Evolutionary conservation across 2,888 invertebrate genomes (phyloP), one percentile per base, ranked within the genome.

Genomic region (Sceliomorpha sp.): DNA sequence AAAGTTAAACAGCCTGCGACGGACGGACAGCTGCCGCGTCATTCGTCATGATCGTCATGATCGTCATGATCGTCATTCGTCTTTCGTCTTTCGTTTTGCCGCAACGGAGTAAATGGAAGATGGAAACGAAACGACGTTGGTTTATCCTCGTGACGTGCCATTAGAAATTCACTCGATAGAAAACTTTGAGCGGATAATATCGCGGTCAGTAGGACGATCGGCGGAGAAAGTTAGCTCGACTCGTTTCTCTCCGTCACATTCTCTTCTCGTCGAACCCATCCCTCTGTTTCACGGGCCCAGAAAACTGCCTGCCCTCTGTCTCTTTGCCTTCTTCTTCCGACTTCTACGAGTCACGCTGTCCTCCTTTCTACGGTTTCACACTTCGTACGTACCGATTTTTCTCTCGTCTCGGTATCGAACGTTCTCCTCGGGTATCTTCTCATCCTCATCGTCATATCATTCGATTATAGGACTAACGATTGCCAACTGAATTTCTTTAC

Each of bases 181-280:
- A 80, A 82, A 82, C 78, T 83, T 79, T 64, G 73, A 76, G 74
- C 78, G 73, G 76, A 81, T 83, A 77, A 84, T 82, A 86, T 85
- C 77, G 83, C 82, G 86, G 86, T 85, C 80, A 87, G 84, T 86
- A 62, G 85, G 80, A 79, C 85, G 78, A 83, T 84, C 83, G 83
- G 76, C 81, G 80, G 85, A 85, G 86, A 87, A 86, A 86, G 86
- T 86, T 84, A 79, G 39, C 56, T 60, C 59, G 32, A 66, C 62
- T 53, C 60, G 60, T 59, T 66, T 63, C 58, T 66, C 56, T 55
- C 51, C 56, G 34, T 60, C 62, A 45, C 68, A 39, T 48, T 70
- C 70, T 60, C 51, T 15, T 62, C 56, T 45, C 29, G n/a, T n/a
- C n/a, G 39, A 12, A 58, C 45, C 58, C 64, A 63, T 64, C 64